Percentiles rank a stretch among this genome's conserved stretches.
Conservation (phyloP, 2,797 vertebrate species). For the Champsocephalus esox region DNA sequence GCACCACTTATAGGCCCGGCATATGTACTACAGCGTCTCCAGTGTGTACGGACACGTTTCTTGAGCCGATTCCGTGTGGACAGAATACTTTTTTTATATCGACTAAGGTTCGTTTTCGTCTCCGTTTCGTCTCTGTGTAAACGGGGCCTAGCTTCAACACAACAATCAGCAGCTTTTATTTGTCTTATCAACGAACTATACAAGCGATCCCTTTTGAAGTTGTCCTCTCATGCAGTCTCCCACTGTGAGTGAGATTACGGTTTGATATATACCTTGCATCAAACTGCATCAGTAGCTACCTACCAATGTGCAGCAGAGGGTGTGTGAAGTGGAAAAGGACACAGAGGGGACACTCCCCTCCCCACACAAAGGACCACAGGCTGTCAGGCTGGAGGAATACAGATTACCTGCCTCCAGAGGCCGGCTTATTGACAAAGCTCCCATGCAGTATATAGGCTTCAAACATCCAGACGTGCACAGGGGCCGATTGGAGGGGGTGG, state of each 20-base stretch:
- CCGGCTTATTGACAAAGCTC: constrained; percentile 62
- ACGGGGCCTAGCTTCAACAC: not conserved
- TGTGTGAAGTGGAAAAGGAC: constrained; percentile 28
- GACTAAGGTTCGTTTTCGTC: too few relatives aligned
- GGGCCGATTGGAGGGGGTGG: constrained; percentile 25
- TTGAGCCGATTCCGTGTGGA: too few relatives aligned
- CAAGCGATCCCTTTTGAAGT: constrained; percentile 17
- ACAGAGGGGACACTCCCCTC: constrained; percentile 10
- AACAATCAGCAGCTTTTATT: not conserved
- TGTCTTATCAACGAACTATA: not conserved
- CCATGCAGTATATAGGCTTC: constrained; percentile 53
- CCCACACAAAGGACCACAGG: constrained; percentile 33
- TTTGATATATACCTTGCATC: not conserved
- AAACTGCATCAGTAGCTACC: constrained; percentile 6
- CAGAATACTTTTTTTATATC: too few relatives aligned
- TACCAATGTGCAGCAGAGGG: constrained; percentile 24
- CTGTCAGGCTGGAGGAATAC: constrained; percentile 50
- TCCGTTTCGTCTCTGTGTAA: too few relatives aligned
- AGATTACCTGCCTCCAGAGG: constrained; percentile 61
- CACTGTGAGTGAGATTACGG: constrained; percentile 17
- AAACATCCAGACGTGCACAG: constrained; percentile 58
- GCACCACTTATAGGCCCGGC: too few relatives aligned
- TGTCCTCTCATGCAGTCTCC: not conserved
- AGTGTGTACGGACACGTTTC: too few relatives aligned
- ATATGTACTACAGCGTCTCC: too few relatives aligned